Conservation (phyloP, 2,113 vertebrate species). For the Nanorana parkeri region DNA sequence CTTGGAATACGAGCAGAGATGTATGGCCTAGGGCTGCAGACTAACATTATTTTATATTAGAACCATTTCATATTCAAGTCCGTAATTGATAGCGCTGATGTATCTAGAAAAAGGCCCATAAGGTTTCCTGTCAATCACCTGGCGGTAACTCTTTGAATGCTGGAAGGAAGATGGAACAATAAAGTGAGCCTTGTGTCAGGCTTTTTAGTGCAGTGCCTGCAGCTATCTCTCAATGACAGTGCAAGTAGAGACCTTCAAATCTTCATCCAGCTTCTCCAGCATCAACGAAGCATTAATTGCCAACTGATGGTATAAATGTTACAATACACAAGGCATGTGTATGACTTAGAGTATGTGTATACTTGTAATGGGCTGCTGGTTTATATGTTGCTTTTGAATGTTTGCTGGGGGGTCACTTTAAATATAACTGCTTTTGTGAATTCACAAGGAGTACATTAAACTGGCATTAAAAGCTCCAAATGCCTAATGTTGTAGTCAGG, state of each 20-base stretch:
- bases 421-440: no score
- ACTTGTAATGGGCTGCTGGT: no score
- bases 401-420: no score
- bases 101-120: slow-evolving; percentile 72
- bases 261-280: slow-evolving; percentile 6
- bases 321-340: no score
- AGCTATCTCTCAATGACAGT: slow-evolving; percentile 66
- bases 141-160: slow-evolving; percentile 76
- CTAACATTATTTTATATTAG: slow-evolving; percentile 88
- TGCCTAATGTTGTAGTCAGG: no score
- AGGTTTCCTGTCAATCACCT: slow-evolving; percentile 83
- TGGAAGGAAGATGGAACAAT: slow-evolving; percentile 77
- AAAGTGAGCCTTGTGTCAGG: slow-evolving; percentile 77
- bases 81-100: slow-evolving; percentile 86
- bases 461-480: no score
- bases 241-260: neutral
- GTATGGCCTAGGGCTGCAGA: slow-evolving; percentile 77
- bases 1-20: slow-evolving; percentile 64
- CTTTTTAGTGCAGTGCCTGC: slow-evolving; percentile 75
- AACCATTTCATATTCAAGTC: slow-evolving; percentile 86
- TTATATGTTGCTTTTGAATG: no score
- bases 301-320: no score
- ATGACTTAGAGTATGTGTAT: no score
- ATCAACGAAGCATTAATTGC: neutral
- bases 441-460: no score